These are phyloP conservation scores for Upupa epops DNA, from an alignment of 2,113 vertebrate species.

Conservation along the genomic window DNA sequence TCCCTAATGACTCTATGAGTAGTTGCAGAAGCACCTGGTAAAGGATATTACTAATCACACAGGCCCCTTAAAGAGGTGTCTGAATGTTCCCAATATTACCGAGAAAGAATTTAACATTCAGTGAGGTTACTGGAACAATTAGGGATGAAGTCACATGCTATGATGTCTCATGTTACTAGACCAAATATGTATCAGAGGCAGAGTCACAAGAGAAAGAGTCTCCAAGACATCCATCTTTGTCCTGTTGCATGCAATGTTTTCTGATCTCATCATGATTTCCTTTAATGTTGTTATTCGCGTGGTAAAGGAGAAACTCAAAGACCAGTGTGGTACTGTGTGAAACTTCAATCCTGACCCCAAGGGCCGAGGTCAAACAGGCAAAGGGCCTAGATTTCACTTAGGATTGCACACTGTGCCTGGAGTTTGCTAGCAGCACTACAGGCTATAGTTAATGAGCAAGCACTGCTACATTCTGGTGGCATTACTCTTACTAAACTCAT, in stretches of 20 bases:
- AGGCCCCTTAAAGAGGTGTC: not conserved
- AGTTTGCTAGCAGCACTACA: not conserved
- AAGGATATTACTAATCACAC: not conserved
- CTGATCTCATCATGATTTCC: rapidly evolving
- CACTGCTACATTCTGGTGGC: not conserved
- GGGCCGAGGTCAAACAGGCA: not conserved
- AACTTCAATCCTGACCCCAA: not conserved
- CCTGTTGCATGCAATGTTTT: not conserved
- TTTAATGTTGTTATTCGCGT: not conserved
- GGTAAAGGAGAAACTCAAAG: not conserved
- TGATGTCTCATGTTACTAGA: not conserved
- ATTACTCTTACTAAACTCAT: not conserved
- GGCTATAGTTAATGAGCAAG: not conserved
- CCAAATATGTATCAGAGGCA: not conserved
- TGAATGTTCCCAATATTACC: rapidly evolving
- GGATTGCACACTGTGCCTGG: not conserved
- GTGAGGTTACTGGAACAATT: not conserved
- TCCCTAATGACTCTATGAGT: no score
- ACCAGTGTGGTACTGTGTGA: not conserved
- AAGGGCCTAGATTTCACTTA: not conserved
- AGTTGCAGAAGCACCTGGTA: not conserved
- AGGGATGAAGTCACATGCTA: not conserved
- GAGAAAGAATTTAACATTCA: not conserved
- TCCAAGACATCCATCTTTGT: not conserved
- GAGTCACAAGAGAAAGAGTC: not conserved